Evolutionary conservation across 2,797 vertebrate species (phyloP), one percentile per base, ranked within the genome.

Genomic region (Halcyon leucocephala): DNA sequence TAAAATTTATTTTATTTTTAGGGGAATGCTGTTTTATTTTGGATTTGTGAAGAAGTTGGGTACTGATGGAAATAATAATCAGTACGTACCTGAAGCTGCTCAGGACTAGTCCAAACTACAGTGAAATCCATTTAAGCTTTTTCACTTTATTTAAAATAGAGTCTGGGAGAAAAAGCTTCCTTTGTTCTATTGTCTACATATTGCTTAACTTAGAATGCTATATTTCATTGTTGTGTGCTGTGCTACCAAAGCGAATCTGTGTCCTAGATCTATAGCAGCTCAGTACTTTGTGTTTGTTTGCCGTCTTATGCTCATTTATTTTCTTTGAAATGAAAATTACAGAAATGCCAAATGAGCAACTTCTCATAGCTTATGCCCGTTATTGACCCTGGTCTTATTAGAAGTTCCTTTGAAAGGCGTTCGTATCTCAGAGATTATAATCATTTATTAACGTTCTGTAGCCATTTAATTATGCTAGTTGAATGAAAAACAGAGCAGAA

Each of bases 261-360:
- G 51, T 44, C 69, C 72, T n/a, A 77, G 57, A 74, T 91, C 26
- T 69, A 65, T 41, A 85, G 48, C n/a, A 33, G 5, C 31, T 42
- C 58, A 76, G 26, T 54, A 52, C 74, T 84, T 70, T 3, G 0
- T 52, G 57, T 82, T 51, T 70, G 52, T 85, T 90, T 93, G 82
- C 70, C 12, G 2, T 35, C 21, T 82, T 44, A 66, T 12, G 78
- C 52, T 91, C 52, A 7, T 78, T 87, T 78, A 22, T 90, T 84
- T 88, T 92, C 82, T 95, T 95, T 92, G 86, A 95, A 96, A 90
- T 86, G 62, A 97, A 97, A 94, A 93, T 92, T 77, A 64, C 15
- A 85, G 67, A 96, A 83, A 57, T 55, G 39, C 78, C 73, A 52
- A 71, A 25, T 37, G 69, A 97, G 66, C 60, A 79, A 9, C 8